phyloP scores from a whole-genome alignment of 1,140 invertebrate genomes.

The Papilio dardanus region DNA sequence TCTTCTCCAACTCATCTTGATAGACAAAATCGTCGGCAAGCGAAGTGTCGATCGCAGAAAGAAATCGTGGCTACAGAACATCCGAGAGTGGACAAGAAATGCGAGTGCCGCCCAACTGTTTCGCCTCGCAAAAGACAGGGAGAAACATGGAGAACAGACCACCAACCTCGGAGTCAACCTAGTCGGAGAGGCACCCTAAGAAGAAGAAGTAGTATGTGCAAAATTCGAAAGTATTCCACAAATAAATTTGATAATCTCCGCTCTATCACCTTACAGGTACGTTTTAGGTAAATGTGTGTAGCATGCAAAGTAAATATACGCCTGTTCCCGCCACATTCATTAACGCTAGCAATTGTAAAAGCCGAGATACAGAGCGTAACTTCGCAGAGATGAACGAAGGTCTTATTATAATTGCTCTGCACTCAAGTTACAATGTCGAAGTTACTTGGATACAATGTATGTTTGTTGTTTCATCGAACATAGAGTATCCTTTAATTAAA shows the following conservation, averaged over 20 bases:
- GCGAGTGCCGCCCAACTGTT: too few species aligned
- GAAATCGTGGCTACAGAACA: too few species aligned
- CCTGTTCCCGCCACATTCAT: conserved; percentile 16
- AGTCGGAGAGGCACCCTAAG: too few species aligned
- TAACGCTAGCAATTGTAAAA: conserved; percentile 12
- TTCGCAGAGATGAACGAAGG: background rate
- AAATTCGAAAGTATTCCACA: background rate
- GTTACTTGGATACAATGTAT: background rate
- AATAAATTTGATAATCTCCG: background rate
- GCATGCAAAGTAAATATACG: background rate
- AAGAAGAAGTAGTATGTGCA: background rate
- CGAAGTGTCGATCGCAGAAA: too few species aligned
- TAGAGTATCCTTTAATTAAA: background rate
- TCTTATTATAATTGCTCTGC: conserved; percentile 6
- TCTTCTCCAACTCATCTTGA: too few species aligned
- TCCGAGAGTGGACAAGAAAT: too few species aligned
- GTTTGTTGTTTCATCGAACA: background rate
- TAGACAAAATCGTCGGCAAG: too few species aligned
- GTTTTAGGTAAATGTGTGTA: background rate
- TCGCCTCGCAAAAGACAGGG: too few species aligned
- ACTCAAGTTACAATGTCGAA: background rate
- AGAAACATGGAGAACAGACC: too few species aligned
- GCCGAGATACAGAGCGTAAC: background rate
- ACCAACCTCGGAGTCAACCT: too few species aligned
- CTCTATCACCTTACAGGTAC: background rate